Percentiles rank a stretch among this genome's conserved stretches.
Conservation (phyloP, 2,888 invertebrate genomes). For the Melanostoma mellinum region DNA sequence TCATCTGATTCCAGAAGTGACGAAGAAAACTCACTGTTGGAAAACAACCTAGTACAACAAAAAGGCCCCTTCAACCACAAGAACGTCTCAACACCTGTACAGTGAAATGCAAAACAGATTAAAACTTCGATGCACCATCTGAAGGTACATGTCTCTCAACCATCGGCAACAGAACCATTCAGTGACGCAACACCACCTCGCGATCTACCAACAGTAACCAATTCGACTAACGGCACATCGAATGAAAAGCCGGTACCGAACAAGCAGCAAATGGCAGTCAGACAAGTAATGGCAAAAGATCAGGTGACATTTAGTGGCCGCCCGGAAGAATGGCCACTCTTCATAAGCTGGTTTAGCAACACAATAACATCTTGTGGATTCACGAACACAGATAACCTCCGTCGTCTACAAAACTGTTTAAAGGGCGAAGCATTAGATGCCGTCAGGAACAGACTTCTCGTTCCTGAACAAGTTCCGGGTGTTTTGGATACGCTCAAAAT, state of each 20-base stretch:
- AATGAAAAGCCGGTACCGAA: neutral
- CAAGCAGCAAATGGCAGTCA: slow-evolving; percentile 17
- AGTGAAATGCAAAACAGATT: neutral
- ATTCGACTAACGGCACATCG: neutral
- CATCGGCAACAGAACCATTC: neutral
- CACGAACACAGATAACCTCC: slow-evolving; percentile 5
- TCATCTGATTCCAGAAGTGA: too few species aligned
- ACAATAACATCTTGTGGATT: slow-evolving; percentile 9
- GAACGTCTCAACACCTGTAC: slow-evolving; percentile 13
- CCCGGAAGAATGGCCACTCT: slow-evolving; percentile 15
- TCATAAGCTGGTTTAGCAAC: slow-evolving; percentile 8
- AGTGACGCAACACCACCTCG: neutral
- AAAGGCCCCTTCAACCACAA: too few species aligned
- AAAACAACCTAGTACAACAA: too few species aligned
- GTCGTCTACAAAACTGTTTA: slow-evolving; percentile 8
- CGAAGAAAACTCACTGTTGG: too few species aligned
- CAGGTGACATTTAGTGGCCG: neutral
- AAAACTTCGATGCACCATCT: neutral
- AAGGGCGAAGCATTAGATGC: neutral
- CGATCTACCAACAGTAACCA: slow-evolving; percentile 1
- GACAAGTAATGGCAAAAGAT: slow-evolving; percentile 25
- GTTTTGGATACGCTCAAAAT: neutral
- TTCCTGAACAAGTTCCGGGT: slow-evolving; percentile 17
- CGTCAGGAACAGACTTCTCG: slow-evolving; percentile 8
- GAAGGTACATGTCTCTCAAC: neutral